Evolutionary conservation across 2,797 vertebrate species (phyloP), one percentile per base, ranked within the genome.

Genomic region (Euthynnus affinis): DNA sequence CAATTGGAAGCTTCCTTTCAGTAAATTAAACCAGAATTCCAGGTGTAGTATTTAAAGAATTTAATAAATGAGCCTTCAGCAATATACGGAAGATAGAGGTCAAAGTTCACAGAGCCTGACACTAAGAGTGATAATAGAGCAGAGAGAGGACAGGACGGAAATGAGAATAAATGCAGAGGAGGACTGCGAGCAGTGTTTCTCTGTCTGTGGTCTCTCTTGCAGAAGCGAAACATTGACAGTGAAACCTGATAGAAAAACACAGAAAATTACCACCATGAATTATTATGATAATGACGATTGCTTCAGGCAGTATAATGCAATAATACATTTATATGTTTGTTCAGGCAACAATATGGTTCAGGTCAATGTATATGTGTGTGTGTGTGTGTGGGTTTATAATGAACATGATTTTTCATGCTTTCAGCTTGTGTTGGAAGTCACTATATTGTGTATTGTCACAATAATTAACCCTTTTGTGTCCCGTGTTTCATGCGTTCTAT

Each of bases 391-490:
- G 17, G 46, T 3, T 58, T 23, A 52, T 85, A 81, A 87, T 85
- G 80, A 83, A 76, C 76, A 63, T 69, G 62, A 86, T 88, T 58
- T 76, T 80, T 86, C 69, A 88, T 83, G 81, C 74, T 64, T 71
- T 83, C 78, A 22, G 42, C 49, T 76, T 74, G 34, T 71, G 37
- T 48, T 20, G 13, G 51, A 27, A 71, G 15, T 66, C 56, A 34
- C 40, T 61, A 2, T 55, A 34, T 66, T 65, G 48, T 71, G 63
- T 61, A 51, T 68, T 65, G 60, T 73, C 66, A 71, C 17, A 53
- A 66, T 70, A 74, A 71, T 80, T 68, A 83, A 87, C 74, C 71
- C 70, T 60, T 62, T 49, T 23, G 53, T 72, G 62, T 13, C 55
- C 48, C 57, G 46, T 53, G 23, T 44, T 74, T 68, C 10, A 34